Evolutionary conservation across 1,140 invertebrate genomes (phyloP).

Genomic region (Pogonomyrmex barbatus): DNA sequence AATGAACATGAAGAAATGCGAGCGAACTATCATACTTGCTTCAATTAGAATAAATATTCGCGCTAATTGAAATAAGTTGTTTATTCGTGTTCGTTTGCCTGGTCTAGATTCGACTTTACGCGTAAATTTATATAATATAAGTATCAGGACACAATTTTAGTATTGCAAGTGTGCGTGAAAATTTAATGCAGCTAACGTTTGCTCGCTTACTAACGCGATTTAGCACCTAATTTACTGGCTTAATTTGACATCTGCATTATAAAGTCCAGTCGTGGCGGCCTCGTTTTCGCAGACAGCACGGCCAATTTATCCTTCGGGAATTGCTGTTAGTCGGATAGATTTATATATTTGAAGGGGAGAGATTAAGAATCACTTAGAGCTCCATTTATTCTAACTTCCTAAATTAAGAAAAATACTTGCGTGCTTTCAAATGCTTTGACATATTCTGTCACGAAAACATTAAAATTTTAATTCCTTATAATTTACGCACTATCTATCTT

Average conservation of each 20-base stretch:
- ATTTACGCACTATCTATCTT: background rate
- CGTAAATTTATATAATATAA: constrained; percentile 23
- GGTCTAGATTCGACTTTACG: background rate
- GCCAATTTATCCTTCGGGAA: constrained; percentile 31
- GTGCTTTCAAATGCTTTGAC: background rate
- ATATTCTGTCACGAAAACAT: background rate
- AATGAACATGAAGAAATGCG: constrained; percentile 10
- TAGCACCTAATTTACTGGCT: constrained; percentile 28
- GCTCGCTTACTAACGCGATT: constrained; percentile 27
- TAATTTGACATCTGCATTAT: constrained; percentile 52
- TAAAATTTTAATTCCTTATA: background rate
- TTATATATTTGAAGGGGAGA: background rate
- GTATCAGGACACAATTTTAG: constrained; percentile 12
- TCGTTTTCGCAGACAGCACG: constrained; percentile 26
- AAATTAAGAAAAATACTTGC: background rate
- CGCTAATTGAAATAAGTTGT: background rate
- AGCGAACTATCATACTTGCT: no score
- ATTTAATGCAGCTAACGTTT: constrained; percentile 20
- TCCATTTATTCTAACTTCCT: constrained; percentile 16
- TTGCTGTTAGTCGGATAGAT: constrained; percentile 17
- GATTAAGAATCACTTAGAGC: constrained; percentile 6
- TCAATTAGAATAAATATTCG: background rate
- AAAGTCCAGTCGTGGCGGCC: background rate
- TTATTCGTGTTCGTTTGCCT: background rate
- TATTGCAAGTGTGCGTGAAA: background rate